These are phyloP conservation scores for Synergus umbraculus DNA, from an alignment of 2,888 invertebrate species.

Conservation along the genomic window DNA sequence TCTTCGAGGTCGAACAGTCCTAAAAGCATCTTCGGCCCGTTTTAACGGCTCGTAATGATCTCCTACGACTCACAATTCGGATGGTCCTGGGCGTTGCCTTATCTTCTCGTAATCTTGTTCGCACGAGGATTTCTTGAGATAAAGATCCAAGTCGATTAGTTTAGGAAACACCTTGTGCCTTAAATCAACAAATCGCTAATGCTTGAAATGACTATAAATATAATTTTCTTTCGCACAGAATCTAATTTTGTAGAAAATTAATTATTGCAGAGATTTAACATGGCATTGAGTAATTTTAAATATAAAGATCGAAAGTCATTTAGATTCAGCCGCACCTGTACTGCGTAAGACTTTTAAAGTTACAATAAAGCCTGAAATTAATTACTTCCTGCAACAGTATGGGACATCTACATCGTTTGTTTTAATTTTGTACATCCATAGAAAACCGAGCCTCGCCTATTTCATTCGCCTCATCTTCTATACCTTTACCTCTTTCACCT, in stretches of 20 bases:
- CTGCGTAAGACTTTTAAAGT: constrained; percentile 8
- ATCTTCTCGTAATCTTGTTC: constrained; percentile 33
- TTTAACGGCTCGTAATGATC: constrained; percentile 35
- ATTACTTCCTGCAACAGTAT: constrained; percentile 29
- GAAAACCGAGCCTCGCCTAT: not conserved
- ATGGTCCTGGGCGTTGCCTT: constrained; percentile 36
- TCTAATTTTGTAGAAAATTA: not conserved
- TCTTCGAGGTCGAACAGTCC: constrained; percentile 21
- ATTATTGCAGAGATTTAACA: not conserved
- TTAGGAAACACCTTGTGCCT: not conserved
- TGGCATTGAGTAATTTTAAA: no score
- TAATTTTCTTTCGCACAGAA: not conserved
- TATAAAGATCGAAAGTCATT: not conserved
- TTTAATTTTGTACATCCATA: not conserved
- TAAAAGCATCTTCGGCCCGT: constrained; percentile 34
- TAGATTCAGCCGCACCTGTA: not conserved
- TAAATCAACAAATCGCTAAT: constrained; percentile 33
- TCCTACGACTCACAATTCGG: constrained; percentile 18
- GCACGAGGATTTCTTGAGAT: constrained; percentile 34
- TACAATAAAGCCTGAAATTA: constrained; percentile 29
- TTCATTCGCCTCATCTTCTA: not conserved
- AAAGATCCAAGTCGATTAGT: constrained; percentile 23
- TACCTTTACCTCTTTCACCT: not conserved
- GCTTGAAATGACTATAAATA: not conserved
- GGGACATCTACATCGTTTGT: not conserved